Evolutionary conservation across 2,113 vertebrate species (phyloP).

Genomic region (Scytalopus superciliaris): DNA sequence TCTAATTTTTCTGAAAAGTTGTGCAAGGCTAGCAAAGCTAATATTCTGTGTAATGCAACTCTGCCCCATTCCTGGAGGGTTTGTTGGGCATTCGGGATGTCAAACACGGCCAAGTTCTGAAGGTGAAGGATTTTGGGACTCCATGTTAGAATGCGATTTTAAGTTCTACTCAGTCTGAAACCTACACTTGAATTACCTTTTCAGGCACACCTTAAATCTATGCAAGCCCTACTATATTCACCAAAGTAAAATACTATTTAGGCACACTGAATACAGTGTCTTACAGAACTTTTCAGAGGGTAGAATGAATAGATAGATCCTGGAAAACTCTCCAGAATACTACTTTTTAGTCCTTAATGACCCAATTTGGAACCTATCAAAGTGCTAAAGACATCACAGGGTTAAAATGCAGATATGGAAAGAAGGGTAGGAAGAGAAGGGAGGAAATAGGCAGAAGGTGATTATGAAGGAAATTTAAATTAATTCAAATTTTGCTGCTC

Average conservation of each 20-base stretch:
- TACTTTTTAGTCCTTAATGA: neutral
- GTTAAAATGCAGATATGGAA: neutral
- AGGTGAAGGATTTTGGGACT: neutral
- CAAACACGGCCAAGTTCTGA: neutral
- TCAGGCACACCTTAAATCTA: neutral
- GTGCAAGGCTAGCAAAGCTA: neutral
- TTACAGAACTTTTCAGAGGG: neutral
- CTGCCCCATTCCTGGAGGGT: neutral
- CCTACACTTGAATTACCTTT: neutral
- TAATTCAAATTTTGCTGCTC: neutral
- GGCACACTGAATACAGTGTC: neutral
- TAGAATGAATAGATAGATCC: neutral
- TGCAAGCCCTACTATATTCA: neutral
- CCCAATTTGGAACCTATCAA: neutral
- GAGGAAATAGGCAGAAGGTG: neutral
- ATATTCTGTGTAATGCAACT: neutral
- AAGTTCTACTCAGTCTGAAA: neutral
- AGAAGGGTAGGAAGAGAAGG: neutral
- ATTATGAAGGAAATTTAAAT: neutral
- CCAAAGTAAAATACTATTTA: neutral
- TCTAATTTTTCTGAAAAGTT: neutral
- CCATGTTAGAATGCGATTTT: rapidly evolving
- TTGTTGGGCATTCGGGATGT: neutral
- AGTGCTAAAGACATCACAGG: neutral
- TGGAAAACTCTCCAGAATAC: neutral